Percentiles rank a stretch among this genome's conserved stretches.
Evolutionary conservation across 2,888 invertebrate species (phyloP).

Genomic region (Drosophila prolongata): DNA sequence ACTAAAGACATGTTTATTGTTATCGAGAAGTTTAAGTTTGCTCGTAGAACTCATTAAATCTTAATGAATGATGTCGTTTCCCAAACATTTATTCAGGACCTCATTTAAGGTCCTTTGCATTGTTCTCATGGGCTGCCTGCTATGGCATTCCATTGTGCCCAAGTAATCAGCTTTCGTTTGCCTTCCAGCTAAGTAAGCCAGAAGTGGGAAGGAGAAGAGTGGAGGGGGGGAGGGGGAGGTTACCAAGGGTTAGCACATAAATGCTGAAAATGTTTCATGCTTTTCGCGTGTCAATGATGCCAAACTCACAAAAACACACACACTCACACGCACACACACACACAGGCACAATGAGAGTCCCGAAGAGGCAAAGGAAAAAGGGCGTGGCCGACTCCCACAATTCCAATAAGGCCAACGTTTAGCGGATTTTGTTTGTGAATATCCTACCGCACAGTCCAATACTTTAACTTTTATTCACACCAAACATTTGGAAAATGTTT

Average conservation of each 20-base stretch:
- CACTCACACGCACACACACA: slow-evolving; percentile 3
- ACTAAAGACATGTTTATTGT: not conserved
- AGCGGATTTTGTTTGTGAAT: not conserved
- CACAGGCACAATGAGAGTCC: no score
- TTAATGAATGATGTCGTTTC: not conserved
- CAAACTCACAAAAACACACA: slow-evolving; percentile 18
- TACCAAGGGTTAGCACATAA: slow-evolving; percentile 38
- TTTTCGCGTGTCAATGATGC: slow-evolving; percentile 54
- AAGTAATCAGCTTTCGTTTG: slow-evolving; percentile 31
- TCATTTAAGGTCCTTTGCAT: slow-evolving; percentile 5
- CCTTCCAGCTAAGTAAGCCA: slow-evolving; percentile 23
- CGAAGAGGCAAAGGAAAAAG: not conserved
- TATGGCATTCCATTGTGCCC: slow-evolving; percentile 12
- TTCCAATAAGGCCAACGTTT: slow-evolving; percentile 8
- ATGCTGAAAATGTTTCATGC: slow-evolving; percentile 57
- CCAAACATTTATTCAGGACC: slow-evolving; percentile 2
- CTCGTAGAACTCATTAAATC: not conserved
- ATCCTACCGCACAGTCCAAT: not conserved
- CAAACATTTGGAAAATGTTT: no score
- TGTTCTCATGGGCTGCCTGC: slow-evolving; percentile 1
- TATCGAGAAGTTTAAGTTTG: not conserved
- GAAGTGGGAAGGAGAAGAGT: not conserved
- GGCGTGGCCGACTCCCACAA: slow-evolving; percentile 14
- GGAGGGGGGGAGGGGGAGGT: slow-evolving; percentile 29
- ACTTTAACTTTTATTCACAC: not conserved